A percentile compares a stretch with the other conserved stretches of the same genome.
Conservation (phyloP, 2,113 vertebrate genomes). For the Lasiurus borealis region DNA sequence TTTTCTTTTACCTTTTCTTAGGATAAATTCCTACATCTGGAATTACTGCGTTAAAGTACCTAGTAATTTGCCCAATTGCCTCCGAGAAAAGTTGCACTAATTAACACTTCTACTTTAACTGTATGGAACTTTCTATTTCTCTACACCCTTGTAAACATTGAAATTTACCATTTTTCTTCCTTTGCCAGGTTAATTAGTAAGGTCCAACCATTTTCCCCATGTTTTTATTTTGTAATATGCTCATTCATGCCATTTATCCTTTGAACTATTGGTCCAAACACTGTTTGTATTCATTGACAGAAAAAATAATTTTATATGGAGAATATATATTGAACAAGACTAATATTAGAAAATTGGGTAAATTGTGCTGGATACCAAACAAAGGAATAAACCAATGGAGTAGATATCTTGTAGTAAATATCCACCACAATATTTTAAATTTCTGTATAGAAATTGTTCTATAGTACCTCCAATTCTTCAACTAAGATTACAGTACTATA, state of each 20-base stretch:
- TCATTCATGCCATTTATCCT: neutral
- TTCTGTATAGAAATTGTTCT: neutral
- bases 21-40: neutral
- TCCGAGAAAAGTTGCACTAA: neutral
- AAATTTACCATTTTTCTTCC: neutral
- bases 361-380: neutral
- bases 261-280: neutral
- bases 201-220: neutral
- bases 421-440: neutral
- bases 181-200: neutral
- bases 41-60: neutral
- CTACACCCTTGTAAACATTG: neutral
- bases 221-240: constrained; percentile 5
- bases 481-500: neutral
- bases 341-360: neutral
- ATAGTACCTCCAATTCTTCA: neutral
- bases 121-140: neutral
- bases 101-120: constrained; percentile 25
- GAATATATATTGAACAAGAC: neutral
- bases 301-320: constrained; percentile 18
- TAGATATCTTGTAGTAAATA: neutral
- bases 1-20: neutral
- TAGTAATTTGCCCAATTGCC: neutral
- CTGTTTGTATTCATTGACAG: neutral
- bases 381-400: neutral